Evolutionary conservation across 2,113 vertebrate genomes (phyloP), one percentile per base, ranked within the genome.

Genomic region (Dicrurus megarhynchus): DNA sequence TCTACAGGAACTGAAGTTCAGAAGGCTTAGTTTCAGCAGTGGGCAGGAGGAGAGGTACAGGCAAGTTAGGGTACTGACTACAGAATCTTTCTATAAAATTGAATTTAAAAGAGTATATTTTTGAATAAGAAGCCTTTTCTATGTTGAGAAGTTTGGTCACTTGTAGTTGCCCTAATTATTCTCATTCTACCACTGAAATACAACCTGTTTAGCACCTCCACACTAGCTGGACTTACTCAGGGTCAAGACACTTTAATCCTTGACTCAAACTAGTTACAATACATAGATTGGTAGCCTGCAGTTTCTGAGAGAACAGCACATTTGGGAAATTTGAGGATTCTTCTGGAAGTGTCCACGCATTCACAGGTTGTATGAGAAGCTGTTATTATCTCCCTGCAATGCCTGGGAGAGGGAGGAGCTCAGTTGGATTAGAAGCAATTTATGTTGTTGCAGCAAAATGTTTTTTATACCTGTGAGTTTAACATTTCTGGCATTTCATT

Each of bases 401-500:
- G 39, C 19, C 16, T 61, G 57, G 33, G 33, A 59, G 39, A 55
- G 11, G 6, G 8, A 13, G 16, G 15, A n/a, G 19, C 41, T 91
- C 71, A 71, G 35, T 3, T 82, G 75, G 61, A 89, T 89, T 87
- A 83, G 28, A 89, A 95, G 46, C 35, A 18, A 68, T 87, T 91
- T 79, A 50, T 8, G 1, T 65, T 91, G 33, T 73, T 93, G 47
- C 27, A 84, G 76, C 32, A 92, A 73, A 53, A 49, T 56, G 60
- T 84, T 92, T 95, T 95, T 93, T 93, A 80, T 93, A 94, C 85
- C 42, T 88, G 39, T 74, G 64, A 88, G 71, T 79, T 95, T 93
- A 95, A 94, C 60, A 70, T 93, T 83, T 46, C 56, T 88, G 83
- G 87, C 52, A 92, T 96, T 95, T 96, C 79, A 84, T 94, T 97